Evolutionary conservation across 2,888 invertebrate species (phyloP), one percentile per base, ranked within the genome.

Genomic region (Heteromurus nitidus): DNA sequence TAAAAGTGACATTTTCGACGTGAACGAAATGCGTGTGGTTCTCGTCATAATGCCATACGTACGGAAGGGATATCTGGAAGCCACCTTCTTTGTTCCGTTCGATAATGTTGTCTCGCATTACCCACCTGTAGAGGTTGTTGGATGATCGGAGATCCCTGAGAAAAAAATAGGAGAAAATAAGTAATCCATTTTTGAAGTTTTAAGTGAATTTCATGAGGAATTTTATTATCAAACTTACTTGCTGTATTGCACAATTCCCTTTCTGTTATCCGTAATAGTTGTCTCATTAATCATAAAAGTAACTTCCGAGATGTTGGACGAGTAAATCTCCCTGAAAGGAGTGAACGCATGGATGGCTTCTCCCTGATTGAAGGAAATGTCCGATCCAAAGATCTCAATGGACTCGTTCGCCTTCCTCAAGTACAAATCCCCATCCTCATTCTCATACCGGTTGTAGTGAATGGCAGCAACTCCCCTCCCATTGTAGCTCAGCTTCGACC

Each of bases 101-200:
- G 83, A 99, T 92, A 0, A 94, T 93, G 81, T 95, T 95, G 88
- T 96, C 95, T 89, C 95, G 94, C 64, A 98, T 89, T 28, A 95
- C 92, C 92, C 99, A 99, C 89, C 98, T 97, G 91, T 97, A 99
- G 0, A 99, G 91, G 90, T 99, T 99, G 88, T 99, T 99, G 0
- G 98, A 97, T 84, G 96, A 95, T 86, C 97, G 93, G 87, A 99
- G 92, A 89, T 99, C 97, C 88, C 96, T 93, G 87, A 28, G 85
- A 79, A 13, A 30, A 24, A 36, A 36, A 20, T 30, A 31, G 64
- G 31, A n/a, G 31, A 28, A 76, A 5, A 50, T 47, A 28, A 67
- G 2, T 44, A 3, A 26, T 42, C 11, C 31, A 44, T 36, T 36
- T 36, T 36, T 36, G 36, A 9, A 36, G 13, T 36, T 36, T 5